Conservation (phyloP, 2,797 vertebrate species). For the Takifugu rubripes region DNA sequence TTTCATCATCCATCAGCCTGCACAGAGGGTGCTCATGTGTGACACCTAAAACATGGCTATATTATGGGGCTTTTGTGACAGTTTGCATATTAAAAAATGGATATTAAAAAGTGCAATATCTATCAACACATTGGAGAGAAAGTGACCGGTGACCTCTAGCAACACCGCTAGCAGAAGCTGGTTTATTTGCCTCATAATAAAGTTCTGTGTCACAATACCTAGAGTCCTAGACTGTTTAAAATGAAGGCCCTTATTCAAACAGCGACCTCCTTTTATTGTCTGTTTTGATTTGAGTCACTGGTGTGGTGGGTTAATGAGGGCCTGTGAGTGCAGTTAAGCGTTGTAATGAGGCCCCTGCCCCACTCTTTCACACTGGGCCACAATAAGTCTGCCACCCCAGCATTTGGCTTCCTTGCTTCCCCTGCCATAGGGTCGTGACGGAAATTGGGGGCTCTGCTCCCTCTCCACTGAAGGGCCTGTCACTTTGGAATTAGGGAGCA, state of each 20-base stretch:
- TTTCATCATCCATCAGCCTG: slow-evolving; percentile 42
- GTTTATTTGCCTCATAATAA: slow-evolving; percentile 34
- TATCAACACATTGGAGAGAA: slow-evolving; percentile 12
- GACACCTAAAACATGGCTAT: slow-evolving; percentile 21
- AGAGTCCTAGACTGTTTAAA: slow-evolving; percentile 23
- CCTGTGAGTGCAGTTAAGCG: slow-evolving; percentile 76
- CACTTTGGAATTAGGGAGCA: slow-evolving; percentile 73
- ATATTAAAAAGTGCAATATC: neutral
- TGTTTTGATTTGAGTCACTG: slow-evolving; percentile 73
- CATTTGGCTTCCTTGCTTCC: slow-evolving; percentile 57
- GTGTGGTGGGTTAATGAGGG: slow-evolving; percentile 74
- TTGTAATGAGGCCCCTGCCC: slow-evolving; percentile 74
- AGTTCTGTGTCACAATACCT: slow-evolving; percentile 35
- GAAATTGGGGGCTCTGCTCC: slow-evolving; percentile 67
- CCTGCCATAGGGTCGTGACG: slow-evolving; percentile 58
- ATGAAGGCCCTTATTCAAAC: slow-evolving; percentile 49
- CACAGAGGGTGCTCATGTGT: slow-evolving; percentile 19
- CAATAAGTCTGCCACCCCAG: slow-evolving; percentile 65
- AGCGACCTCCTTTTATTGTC: slow-evolving; percentile 67
- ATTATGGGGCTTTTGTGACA: slow-evolving; percentile 25
- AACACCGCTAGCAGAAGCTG: slow-evolving; percentile 31
- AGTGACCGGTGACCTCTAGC: slow-evolving; percentile 25
- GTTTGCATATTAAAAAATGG: slow-evolving; percentile 30
- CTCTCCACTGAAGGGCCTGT: slow-evolving; percentile 74
- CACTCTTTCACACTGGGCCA: slow-evolving; percentile 58